Conservation (phyloP, 1,140 invertebrate species). For the Sitophilus oryzae region DNA sequence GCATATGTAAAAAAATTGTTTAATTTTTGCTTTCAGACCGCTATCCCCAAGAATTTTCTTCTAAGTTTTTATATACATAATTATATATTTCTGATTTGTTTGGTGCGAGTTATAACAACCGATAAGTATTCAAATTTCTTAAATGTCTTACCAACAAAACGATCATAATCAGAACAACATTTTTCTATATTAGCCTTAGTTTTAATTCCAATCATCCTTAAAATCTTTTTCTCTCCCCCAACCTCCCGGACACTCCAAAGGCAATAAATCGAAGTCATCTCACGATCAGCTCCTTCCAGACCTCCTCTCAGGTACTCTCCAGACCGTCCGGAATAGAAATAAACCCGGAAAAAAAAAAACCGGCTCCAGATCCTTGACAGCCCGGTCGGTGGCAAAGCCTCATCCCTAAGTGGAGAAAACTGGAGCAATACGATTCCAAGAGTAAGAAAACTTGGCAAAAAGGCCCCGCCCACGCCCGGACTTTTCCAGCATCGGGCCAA, state of each 20-base stretch:
- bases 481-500: constrained; percentile 28
- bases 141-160: no score
- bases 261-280: background rate
- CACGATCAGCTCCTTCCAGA: background rate
- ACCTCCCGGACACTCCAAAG: background rate
- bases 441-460: constrained; percentile 32
- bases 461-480: constrained; percentile 31
- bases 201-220: background rate
- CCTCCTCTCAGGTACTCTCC: constrained; percentile 10
- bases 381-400: background rate
- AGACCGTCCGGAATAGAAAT: constrained; percentile 8
- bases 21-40: no score
- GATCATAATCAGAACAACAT: no score
- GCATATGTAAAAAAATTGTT: no score
- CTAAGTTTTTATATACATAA: no score
- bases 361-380: no score
- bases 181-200: no score
- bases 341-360: constrained; percentile 15
- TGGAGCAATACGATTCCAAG: constrained; percentile 33
- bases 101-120: no score
- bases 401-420: constrained; percentile 33
- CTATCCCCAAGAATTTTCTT: no score
- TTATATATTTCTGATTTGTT: no score
- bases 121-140: no score
- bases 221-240: background rate